A percentile compares a stretch with the other conserved stretches of the same genome.
Evolutionary conservation across 2,797 vertebrate genomes (phyloP).

Genomic region (Mionectes olivaceus): DNA sequence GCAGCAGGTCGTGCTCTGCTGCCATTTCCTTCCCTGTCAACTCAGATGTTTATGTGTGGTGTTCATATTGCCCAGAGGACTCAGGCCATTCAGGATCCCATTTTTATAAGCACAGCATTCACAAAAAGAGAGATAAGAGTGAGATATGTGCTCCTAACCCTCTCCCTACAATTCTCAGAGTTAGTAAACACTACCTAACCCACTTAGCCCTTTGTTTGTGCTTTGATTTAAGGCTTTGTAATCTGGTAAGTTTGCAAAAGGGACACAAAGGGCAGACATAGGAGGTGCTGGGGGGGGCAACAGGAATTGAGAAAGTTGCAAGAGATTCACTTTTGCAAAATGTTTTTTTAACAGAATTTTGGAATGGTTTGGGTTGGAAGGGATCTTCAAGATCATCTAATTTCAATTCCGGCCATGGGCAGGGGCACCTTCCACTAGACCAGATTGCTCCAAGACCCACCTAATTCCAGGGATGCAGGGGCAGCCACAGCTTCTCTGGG

Average conservation of each 20-base stretch:
- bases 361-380: not conserved
- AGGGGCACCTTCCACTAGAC: fast-evolving
- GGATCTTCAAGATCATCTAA: fast-evolving
- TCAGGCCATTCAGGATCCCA: not conserved
- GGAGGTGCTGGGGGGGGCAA: not conserved
- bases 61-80: not conserved
- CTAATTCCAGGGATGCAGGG: not conserved
- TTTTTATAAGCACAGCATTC: not conserved
- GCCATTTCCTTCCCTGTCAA: not conserved
- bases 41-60: fast-evolving
- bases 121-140: not conserved
- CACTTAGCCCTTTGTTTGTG: not conserved
- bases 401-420: fast-evolving
- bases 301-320: not conserved
- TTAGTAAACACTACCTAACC: not conserved
- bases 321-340: not conserved
- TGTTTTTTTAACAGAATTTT: not conserved
- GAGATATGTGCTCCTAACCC: not conserved
- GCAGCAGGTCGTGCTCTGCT: not conserved
- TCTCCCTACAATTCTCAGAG: not conserved
- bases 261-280: fast-evolving
- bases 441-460: fast-evolving
- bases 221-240: not conserved
- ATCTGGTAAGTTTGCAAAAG: not conserved
- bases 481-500: not conserved